phyloP scores from a whole-genome alignment of 2,888 invertebrate genomes.

The Synergus umbraculus region DNA sequence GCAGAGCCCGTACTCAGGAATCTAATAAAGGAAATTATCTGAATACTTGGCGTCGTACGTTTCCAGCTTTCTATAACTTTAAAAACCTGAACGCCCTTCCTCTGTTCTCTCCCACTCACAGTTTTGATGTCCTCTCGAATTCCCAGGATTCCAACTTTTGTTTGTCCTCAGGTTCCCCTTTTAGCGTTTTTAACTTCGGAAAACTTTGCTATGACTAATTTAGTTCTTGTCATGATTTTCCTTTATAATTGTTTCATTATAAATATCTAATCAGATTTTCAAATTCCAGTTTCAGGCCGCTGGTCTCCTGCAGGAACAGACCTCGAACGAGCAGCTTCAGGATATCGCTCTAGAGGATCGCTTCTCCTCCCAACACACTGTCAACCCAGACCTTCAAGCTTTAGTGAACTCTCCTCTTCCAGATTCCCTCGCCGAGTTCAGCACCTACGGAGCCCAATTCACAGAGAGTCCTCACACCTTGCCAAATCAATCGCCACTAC shows the following conservation, averaged over 20 bases:
- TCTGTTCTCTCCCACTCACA: constrained; percentile 7
- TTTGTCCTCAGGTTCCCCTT: constrained; percentile 13
- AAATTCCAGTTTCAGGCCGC: constrained; percentile 74
- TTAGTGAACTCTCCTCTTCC: constrained; percentile 88
- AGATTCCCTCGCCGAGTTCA: constrained; percentile 89
- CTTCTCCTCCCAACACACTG: constrained; percentile 78
- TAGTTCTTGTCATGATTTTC: neutral
- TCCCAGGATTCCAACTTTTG: neutral
- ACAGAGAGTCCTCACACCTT: constrained; percentile 77
- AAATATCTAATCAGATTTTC: neutral
- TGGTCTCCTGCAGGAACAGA: constrained; percentile 74
- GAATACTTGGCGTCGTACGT: constrained; percentile 57
- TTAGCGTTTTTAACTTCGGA: neutral
- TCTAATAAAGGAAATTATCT: constrained; percentile 63
- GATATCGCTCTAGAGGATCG: constrained; percentile 78
- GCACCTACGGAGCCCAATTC: constrained; percentile 83
- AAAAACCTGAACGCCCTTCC: constrained; percentile 39
- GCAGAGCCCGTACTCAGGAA: constrained; percentile 35
- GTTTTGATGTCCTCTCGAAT: constrained; percentile 12
- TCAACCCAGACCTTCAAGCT: constrained; percentile 87
- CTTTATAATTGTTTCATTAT: no score
- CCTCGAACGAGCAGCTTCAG: constrained; percentile 75
- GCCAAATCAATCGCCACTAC: constrained; percentile 81
- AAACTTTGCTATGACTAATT: neutral
- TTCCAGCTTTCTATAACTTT: constrained; percentile 49